Base-by-base conservation (phyloP, 2,113 vertebrate species). In the Pelodiscus sinensis region DNA sequence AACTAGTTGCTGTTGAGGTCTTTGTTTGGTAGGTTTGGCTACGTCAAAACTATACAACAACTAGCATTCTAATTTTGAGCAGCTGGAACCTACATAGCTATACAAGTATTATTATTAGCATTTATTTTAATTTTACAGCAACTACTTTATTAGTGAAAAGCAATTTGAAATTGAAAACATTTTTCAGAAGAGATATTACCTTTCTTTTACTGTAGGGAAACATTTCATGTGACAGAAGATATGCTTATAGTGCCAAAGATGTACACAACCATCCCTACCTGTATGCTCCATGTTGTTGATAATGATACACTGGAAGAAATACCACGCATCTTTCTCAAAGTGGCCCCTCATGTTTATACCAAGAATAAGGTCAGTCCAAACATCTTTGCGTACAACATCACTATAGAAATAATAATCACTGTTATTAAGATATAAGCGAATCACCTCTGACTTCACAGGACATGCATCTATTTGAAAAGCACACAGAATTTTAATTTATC, bases 241-340 rank as follows among this genome's bases (percentile, higher is more conserved):
- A 98, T 98, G 97, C 84, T 98, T 91, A 57, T 99, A 94, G 92
- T 98, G 19, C 97, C 98, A 60, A 99, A 98, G 92, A 79, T 99
- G 11, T 98, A 97, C 78, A 98, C 97, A 9, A 94, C 98, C 4
- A 89, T 99, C 25, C 97, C 97, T 18, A 87, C 93, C 57, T 98
- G 98, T 87, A 93, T 97, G 71, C 97, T 99, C 75, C 98, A 99
- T 16, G 93, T 99, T 54, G 89, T 99, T 65, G 97, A 99, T 95
- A 99, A 99, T 68, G 99, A 99, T 94, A 99, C 99, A 6, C 95
- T 98, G 96, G 97, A 99, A 82, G 98, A 99, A 96, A 94, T 99
- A 8, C 97, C 98, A 8, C 96, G 94, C 51, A 87, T 98, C 62
- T 98, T 99, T 94, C 98, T 98, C 82, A 98, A 96, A 96, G 97